Evolutionary conservation across 2,113 vertebrate genomes (phyloP), one percentile per base, ranked within the genome.

Genomic region (Nasalis larvatus): DNA sequence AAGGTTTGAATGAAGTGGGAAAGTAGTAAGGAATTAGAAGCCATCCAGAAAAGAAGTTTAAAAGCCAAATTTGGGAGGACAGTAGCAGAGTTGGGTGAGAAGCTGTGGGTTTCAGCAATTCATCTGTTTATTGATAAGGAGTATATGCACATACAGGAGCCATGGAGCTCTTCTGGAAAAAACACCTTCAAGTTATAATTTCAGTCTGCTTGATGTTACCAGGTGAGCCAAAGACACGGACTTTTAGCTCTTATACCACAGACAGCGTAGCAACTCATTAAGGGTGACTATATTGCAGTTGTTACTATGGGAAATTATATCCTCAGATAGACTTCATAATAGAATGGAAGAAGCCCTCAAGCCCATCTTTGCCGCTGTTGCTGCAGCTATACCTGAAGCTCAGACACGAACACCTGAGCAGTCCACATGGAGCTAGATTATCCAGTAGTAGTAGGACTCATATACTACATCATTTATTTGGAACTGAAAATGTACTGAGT

Each of bases 41-140:
- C 54, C 11, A 56, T 4, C 66, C 56, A 35, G 27, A 21, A 6
- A 54, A 32, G 4, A 71, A 45, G 20, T 32, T 17, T n/a, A 32
- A n/a, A 16, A 17, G 18, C 20, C 16, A 58, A 3, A 11, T 9
- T 25, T 47, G 12, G 17, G 3, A 47, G 6, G n/a, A 0, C 5
- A 9, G 9, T 7, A 56, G 30, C 17, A 74, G 13, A 49, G 1
- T 18, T 68, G 9, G 1, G 1, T 21, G 25, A 63, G 69, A 92
- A 42, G 1, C 49, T 91, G 2, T 23, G 4, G 23, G 45, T 91
- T 58, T 69, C 21, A 49, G 37, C 1, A 2, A 32, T n/a, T n/a
- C 35, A 35, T 58, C 6, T 16, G 21, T 76, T 58, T 77, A 32
- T 52, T 25, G 21, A 8, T 54, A 42, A 52, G 16, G 23, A 37